Conservation (phyloP, 1,140 invertebrate species). For the Drosophila obscura region DNA sequence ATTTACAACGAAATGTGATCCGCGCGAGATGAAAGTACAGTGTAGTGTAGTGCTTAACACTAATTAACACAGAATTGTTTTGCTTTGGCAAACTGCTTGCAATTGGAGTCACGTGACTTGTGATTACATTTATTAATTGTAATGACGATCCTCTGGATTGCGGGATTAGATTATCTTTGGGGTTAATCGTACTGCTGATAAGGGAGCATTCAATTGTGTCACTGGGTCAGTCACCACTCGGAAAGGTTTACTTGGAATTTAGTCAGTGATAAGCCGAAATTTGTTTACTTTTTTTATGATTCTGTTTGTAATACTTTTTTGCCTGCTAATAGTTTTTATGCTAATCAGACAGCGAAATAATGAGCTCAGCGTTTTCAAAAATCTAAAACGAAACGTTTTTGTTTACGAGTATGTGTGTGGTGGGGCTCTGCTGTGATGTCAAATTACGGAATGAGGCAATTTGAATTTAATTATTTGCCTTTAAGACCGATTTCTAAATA, state of each 20-base stretch:
- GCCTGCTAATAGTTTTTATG: conserved; percentile 63
- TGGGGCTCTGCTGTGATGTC: conserved; percentile 9
- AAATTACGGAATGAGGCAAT: conserved; percentile 30
- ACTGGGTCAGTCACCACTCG: conserved; percentile 40
- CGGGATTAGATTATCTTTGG: conserved; percentile 21
- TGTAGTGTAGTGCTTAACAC: conserved; percentile 25
- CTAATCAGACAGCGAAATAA: conserved; percentile 70
- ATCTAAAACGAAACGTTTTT: conserved; percentile 54
- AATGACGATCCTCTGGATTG: conserved; percentile 22
- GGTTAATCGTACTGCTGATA: conserved; percentile 44
- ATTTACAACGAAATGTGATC: conserved; percentile 43
- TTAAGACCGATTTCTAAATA: conserved; percentile 41
- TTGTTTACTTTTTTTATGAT: conserved; percentile 13
- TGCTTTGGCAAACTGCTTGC: conserved; percentile 22
- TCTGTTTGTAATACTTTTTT: conserved; percentile 20
- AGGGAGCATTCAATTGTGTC: conserved; percentile 64
- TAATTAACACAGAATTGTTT: conserved; percentile 45
- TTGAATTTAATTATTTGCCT: conserved; percentile 37
- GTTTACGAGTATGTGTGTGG: not conserved
- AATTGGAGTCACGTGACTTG: conserved; percentile 70
- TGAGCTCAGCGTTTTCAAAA: conserved; percentile 77
- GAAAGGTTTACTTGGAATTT: conserved; percentile 16
- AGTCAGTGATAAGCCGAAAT: conserved; percentile 17
- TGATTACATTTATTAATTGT: conserved; percentile 65
- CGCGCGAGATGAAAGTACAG: conserved; percentile 5